A percentile compares a stretch with the other conserved stretches of the same genome.
Evolutionary conservation across 2,888 invertebrate genomes (phyloP).

Genomic region (Aphodius sticticus): DNA sequence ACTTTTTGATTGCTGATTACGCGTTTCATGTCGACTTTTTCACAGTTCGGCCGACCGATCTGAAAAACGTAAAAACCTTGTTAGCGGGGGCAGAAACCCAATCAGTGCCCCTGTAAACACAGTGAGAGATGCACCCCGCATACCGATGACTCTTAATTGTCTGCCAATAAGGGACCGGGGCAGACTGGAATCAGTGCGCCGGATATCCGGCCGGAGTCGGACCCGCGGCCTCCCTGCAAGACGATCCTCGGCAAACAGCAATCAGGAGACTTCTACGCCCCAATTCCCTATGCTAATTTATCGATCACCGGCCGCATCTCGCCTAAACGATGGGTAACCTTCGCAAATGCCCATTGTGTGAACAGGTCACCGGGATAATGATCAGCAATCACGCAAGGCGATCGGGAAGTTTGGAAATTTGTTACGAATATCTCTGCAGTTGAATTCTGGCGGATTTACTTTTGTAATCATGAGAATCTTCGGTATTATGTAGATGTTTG

Average conservation of each 20-base stretch:
- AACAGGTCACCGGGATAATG: constrained; percentile 4
- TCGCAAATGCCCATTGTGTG: not conserved
- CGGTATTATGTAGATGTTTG: too few relatives aligned
- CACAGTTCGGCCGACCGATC: constrained; percentile 44
- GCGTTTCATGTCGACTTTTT: constrained; percentile 45
- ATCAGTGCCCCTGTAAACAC: constrained; percentile 59
- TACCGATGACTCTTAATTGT: constrained; percentile 60
- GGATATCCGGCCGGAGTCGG: constrained; percentile 36
- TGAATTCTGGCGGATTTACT: not conserved
- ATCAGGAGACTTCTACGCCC: constrained; percentile 52
- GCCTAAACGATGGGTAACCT: not conserved
- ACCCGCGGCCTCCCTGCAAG: constrained; percentile 49
- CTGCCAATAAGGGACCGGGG: constrained; percentile 56
- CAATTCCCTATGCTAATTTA: constrained; percentile 50
- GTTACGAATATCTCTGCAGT: not conserved
- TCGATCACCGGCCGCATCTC: constrained; percentile 28
- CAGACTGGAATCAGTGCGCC: constrained; percentile 52
- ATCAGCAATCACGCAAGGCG: not conserved
- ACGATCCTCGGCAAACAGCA: constrained; percentile 60
- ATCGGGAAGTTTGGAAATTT: not conserved
- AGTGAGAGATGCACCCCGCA: constrained; percentile 53
- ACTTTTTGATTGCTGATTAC: constrained; percentile 48
- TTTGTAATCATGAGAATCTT: not conserved
- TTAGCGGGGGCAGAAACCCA: constrained; percentile 53
- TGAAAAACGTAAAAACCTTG: constrained; percentile 46